Conservation (phyloP, 2,888 invertebrate genomes). For the Caradrina kadenii region DNA sequence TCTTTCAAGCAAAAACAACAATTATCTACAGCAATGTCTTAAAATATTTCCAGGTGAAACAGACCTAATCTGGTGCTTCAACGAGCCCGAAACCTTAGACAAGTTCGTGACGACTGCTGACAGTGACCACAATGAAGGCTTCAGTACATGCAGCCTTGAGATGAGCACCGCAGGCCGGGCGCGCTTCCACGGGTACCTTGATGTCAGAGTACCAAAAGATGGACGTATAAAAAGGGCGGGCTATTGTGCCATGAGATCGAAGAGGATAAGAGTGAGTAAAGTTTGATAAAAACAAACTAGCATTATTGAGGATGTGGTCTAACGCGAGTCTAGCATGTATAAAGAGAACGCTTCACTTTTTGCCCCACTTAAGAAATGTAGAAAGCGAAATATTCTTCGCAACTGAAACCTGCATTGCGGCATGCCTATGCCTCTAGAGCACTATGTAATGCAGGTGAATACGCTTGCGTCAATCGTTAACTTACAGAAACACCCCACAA, state of each 20-base stretch:
- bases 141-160: slow-evolving; percentile 93
- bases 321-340: not conserved
- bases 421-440: not conserved
- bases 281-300: too few relatives aligned
- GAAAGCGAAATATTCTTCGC: slow-evolving; percentile 2
- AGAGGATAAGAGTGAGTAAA: slow-evolving; percentile 91
- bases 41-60: slow-evolving; percentile 91
- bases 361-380: not conserved
- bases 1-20: not conserved
- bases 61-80: slow-evolving; percentile 94
- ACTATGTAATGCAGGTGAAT: slow-evolving; percentile 2
- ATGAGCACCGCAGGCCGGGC: slow-evolving; percentile 93
- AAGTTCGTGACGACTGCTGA: slow-evolving; percentile 94
- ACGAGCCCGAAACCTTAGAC: slow-evolving; percentile 91
- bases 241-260: slow-evolving; percentile 94
- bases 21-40: not conserved
- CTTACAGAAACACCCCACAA: too few relatives aligned
- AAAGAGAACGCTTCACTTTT: too few relatives aligned
- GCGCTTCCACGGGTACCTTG: slow-evolving; percentile 93
- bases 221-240: slow-evolving; percentile 94
- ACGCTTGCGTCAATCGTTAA: not conserved
- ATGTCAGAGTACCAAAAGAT: slow-evolving; percentile 94
- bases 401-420: slow-evolving; percentile 29
- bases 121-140: slow-evolving; percentile 95
- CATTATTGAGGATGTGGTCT: not conserved